Percentiles rank a stretch among this genome's conserved stretches.
Evolutionary conservation across 92 coral and sea anemone genomes (phyloP).

Genomic region (Galaxea fascicularis): DNA sequence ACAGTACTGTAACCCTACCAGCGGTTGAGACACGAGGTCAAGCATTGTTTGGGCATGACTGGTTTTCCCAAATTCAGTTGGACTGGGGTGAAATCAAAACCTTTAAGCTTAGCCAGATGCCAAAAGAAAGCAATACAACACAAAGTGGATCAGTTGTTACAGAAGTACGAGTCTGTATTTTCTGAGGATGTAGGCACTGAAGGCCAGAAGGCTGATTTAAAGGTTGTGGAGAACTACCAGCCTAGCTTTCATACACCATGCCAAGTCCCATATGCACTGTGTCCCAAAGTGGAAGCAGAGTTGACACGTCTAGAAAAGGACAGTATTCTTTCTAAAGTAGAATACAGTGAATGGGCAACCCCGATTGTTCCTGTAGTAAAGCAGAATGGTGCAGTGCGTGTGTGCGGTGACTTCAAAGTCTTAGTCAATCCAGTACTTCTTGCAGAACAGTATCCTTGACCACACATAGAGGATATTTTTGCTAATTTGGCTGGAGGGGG

Average conservation of each 20-base stretch:
- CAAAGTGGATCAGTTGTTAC: constrained; percentile 35
- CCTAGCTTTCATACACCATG: constrained; percentile 32
- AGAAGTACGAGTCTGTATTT: constrained; percentile 51
- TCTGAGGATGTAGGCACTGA: constrained; percentile 48
- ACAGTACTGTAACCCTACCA: too few relatives aligned
- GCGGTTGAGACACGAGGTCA: constrained; percentile 26
- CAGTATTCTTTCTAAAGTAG: constrained; percentile 48
- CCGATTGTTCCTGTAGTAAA: constrained; percentile 57
- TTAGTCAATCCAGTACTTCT: constrained; percentile 50
- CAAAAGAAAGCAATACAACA: constrained; percentile 15
- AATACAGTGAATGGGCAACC: constrained; percentile 60
- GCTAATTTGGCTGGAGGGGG: constrained; percentile 59
- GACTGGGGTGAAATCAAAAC: constrained; percentile 60
- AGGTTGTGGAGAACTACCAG: constrained; percentile 24
- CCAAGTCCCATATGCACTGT: constrained; percentile 35
- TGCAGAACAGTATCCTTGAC: constrained; percentile 68
- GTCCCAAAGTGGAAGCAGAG: too few relatives aligned
- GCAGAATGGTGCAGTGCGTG: constrained; percentile 53
- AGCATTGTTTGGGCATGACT: neutral
- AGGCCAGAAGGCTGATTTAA: constrained; percentile 27
- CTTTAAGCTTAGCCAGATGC: constrained; percentile 22
- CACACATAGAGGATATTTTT: too few relatives aligned
- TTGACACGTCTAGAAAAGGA: too few relatives aligned
- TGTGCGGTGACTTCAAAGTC: constrained; percentile 72
- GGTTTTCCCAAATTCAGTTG: constrained; percentile 42